Base-by-base conservation (phyloP, 2,797 vertebrate species). In the Pseudotriccus pelzelni region DNA sequence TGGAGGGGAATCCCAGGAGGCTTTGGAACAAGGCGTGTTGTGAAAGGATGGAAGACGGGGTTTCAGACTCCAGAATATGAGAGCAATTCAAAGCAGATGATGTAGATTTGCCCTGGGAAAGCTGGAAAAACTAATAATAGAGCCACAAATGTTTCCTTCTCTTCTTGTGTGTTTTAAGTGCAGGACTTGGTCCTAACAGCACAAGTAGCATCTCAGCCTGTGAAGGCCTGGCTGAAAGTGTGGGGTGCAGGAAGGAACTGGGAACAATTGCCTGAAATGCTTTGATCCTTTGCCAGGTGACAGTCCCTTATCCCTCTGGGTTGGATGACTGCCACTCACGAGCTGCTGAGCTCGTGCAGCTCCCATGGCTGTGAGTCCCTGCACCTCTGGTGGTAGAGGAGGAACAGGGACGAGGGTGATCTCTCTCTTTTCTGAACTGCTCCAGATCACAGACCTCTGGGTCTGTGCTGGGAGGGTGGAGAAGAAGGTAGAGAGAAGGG, bases 391-490 rank as follows among this genome's bases (percentile, higher is more conserved):
- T 49, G 49, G 49, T 3, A 27, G 36, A 66, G 66, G 11, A 18
- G 37, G 9, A 86, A 39, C 2, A 32, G 47, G 63, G 52, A 27
- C 27, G 21, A 7, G 11, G 44, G 23, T 30, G 58, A 6, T 74
- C 30, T 59, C 63, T 94, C 19, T 67, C 32, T 39, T 73, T 78
- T 14, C 32, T 70, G 56, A 74, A 7, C 39, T 64, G 53, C 59
- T 75, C 18, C 44, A 37, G 39, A 12, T 72, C 30, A 10, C 0
- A 1, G 3, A 47, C 14, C 30, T 68, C 16, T 2, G 6, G n/a
- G 13, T 44, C 44, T 74, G 32, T 87, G 64, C 60, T 58, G 58
- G 66, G 43, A 37, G 30, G 53, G 37, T 68, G 32, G 20, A 73
- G 72, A 34, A 69, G 47, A 14, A n/a, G 19, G 41, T 46, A 46